phyloP scores from a whole-genome alignment of 2,888 invertebrate genomes.

The Dysmachus trigonus region DNA sequence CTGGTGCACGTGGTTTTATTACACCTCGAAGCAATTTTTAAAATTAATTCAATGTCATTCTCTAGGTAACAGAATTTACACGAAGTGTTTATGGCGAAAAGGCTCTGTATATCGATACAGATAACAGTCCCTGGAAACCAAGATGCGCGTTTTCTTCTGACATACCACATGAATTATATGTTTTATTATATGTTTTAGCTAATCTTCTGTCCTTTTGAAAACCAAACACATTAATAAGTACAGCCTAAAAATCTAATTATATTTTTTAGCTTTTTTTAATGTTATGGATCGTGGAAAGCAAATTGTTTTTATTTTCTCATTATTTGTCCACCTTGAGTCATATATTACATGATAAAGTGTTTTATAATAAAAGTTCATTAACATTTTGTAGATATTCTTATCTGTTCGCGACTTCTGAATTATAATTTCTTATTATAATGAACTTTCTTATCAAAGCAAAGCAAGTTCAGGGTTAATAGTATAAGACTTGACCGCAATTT shows the following conservation, averaged over 20 bases:
- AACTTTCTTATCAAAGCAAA: not conserved
- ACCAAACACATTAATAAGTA: not conserved
- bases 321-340: not conserved
- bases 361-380: not conserved
- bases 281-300: not conserved
- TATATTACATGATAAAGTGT: not conserved
- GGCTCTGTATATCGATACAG: too few species aligned
- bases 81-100: too few species aligned
- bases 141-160: too few species aligned
- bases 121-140: too few species aligned
- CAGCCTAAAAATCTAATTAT: not conserved
- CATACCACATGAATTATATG: too few species aligned
- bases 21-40: too few species aligned
- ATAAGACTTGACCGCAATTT: not conserved
- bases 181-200: too few species aligned
- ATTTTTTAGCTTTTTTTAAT: not conserved
- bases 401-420: not conserved
- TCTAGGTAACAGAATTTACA: too few species aligned
- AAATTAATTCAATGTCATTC: too few species aligned
- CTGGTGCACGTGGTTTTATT: too few species aligned
- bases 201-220: not conserved
- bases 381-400: not conserved
- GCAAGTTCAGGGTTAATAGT: not conserved
- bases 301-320: not conserved
- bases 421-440: not conserved